These are phyloP conservation scores for Hydrocynus forskahlii DNA, from an alignment of 2,797 vertebrate genomes.

Conservation along the genomic window DNA sequence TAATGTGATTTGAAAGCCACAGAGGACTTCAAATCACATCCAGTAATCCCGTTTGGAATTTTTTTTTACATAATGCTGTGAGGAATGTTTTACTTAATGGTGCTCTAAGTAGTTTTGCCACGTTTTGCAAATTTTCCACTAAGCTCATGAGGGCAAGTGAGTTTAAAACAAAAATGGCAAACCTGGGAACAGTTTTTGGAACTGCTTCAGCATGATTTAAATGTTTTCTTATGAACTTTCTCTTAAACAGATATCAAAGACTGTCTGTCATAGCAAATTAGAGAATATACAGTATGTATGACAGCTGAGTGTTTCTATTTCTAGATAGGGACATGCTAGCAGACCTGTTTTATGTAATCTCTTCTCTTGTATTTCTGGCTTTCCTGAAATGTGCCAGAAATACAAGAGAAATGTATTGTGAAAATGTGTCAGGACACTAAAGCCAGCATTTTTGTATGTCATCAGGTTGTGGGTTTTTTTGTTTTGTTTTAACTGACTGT, in stretches of 20 bases:
- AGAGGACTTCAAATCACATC: background rate
- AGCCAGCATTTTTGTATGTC: background rate
- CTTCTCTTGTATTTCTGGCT: background rate
- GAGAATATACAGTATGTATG: background rate
- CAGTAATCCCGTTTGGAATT: constrained; percentile 31
- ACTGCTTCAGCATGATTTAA: background rate
- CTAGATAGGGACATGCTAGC: background rate
- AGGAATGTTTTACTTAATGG: constrained; percentile 14
- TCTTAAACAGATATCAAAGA: background rate
- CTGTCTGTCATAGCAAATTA: background rate
- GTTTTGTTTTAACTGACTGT: background rate
- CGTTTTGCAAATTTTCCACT: constrained; percentile 1
- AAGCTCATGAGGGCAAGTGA: background rate
- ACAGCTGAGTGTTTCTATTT: constrained; percentile 5
- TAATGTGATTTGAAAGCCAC: constrained; percentile 15
- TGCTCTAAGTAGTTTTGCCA: background rate
- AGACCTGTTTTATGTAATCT: background rate
- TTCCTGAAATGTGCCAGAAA: background rate
- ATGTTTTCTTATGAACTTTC: background rate
- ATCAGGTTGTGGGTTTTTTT: background rate
- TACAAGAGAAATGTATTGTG: too few relatives aligned
- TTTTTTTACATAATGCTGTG: constrained; percentile 39
- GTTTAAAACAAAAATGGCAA: background rate
- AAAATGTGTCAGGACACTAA: background rate
- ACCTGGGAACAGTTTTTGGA: background rate